phyloP scores from a whole-genome alignment of 2,888 invertebrate genomes.

The Spodoptera littoralis region DNA sequence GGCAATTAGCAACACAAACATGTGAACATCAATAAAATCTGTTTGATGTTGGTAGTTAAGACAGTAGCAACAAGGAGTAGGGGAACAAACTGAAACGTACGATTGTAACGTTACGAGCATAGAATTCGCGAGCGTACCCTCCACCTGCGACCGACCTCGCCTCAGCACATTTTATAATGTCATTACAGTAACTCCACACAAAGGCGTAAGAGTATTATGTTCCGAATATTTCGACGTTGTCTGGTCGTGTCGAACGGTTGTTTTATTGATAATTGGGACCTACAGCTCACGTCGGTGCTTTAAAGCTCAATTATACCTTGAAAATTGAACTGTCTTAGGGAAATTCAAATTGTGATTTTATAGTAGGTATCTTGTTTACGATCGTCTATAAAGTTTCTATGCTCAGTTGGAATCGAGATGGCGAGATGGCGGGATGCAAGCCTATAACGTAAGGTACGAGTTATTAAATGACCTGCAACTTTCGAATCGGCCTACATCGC shows the following conservation, averaged over 20 bases:
- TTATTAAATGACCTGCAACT: conserved; percentile 54
- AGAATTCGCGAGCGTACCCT: conserved; percentile 41
- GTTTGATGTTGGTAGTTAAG: conserved; percentile 2
- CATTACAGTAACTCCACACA: conserved; percentile 58
- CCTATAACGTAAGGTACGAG: conserved; percentile 36
- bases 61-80: not conserved
- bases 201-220: conserved; percentile 55
- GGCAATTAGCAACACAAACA: not conserved
- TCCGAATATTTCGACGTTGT: conserved; percentile 56
- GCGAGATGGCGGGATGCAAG: conserved; percentile 32
- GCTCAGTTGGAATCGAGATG: conserved; percentile 28
- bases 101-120: conserved; percentile 23
- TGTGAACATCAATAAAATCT: conserved; percentile 6
- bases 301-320: conserved; percentile 77
- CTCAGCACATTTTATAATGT: conserved; percentile 51
- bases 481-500: conserved; percentile 54
- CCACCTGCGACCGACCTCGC: conserved; percentile 25
- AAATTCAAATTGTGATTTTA: conserved; percentile 72
- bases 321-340: conserved; percentile 75
- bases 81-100: conserved; percentile 12
- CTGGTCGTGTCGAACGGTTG: conserved; percentile 64
- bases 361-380: conserved; percentile 68
- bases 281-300: conserved; percentile 67
- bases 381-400: conserved; percentile 66
- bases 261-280: conserved; percentile 72